Percentiles rank a stretch among this genome's conserved stretches.
These are phyloP conservation scores for Cryptoblepharus egeriae DNA, from an alignment of 2,797 vertebrate species.

Conservation along the genomic window DNA sequence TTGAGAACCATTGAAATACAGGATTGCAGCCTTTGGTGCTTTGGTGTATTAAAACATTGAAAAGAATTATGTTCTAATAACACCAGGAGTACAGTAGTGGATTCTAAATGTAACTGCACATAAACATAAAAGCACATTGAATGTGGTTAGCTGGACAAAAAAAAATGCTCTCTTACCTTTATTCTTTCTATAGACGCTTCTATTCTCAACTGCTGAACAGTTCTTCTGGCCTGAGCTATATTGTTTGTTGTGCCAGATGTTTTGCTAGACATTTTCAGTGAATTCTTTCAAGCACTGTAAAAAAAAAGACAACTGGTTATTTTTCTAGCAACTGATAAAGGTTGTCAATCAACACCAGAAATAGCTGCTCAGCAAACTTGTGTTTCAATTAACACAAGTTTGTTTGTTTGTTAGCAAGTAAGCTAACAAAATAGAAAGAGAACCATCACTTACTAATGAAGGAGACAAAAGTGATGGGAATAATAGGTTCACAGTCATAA, in stretches of 20 bases:
- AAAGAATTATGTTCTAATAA: neutral
- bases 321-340: constrained; percentile 8
- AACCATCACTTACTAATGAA: rapidly evolving
- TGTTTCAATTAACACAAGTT: neutral
- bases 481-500: neutral
- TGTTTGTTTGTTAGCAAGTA: neutral
- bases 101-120: neutral
- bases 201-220: constrained; percentile 90
- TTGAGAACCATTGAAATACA: too few relatives aligned
- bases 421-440: neutral
- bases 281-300: constrained; percentile 48
- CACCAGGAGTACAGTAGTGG: neutral
- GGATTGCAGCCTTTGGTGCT: neutral
- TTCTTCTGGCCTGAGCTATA: constrained; percentile 85
- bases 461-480: neutral
- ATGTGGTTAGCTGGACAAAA: rapidly evolving
- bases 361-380: neutral
- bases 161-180: constrained; percentile 81
- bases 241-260: constrained; percentile 88
- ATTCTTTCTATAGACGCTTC: constrained; percentile 94
- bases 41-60: neutral
- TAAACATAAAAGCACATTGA: rapidly evolving
- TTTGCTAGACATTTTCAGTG: constrained; percentile 89
- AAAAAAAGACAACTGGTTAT: neutral
- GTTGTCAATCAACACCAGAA: neutral